Conservation (phyloP, 2,888 invertebrate genomes). For the Bellardia bayeri region DNA sequence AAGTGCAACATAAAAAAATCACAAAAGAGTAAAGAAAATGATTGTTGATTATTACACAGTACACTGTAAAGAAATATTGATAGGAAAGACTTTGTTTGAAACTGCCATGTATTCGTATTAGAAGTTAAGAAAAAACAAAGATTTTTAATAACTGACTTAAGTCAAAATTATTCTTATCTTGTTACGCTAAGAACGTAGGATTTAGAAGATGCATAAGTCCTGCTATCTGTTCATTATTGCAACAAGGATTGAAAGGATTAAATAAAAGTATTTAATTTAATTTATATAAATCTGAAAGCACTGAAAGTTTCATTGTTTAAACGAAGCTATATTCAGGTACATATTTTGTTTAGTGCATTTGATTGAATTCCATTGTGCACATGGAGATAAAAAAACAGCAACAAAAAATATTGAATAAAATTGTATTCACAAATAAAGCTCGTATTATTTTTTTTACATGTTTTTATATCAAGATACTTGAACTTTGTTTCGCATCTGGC, state of each 20-base stretch:
- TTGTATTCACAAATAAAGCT: constrained; percentile 43
- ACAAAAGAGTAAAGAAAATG: constrained; percentile 49
- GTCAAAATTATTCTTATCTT: too few species aligned
- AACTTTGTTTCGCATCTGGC: constrained; percentile 67
- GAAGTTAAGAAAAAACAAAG: too few species aligned
- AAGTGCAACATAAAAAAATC: constrained; percentile 44
- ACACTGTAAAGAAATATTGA: constrained; percentile 10
- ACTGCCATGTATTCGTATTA: too few species aligned
- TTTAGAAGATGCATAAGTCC: too few species aligned
- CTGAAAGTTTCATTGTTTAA: too few species aligned
- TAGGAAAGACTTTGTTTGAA: too few species aligned
- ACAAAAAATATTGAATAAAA: constrained; percentile 15
- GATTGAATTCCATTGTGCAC: constrained; percentile 14
- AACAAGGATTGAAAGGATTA: background rate
- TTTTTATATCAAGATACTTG: constrained; percentile 43
- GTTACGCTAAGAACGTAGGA: too few species aligned
- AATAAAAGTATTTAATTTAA: too few species aligned
- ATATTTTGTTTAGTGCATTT: constrained; percentile 38
- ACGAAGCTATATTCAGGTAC: background rate
- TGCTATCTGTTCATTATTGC: background rate
- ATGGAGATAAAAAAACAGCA: background rate
- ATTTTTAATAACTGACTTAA: too few species aligned
- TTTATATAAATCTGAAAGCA: too few species aligned
- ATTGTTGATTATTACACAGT: constrained; percentile 31
- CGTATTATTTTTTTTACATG: constrained; percentile 27